Conservation (phyloP, 2,113 vertebrate species). For the Daubentonia madagascariensis region DNA sequence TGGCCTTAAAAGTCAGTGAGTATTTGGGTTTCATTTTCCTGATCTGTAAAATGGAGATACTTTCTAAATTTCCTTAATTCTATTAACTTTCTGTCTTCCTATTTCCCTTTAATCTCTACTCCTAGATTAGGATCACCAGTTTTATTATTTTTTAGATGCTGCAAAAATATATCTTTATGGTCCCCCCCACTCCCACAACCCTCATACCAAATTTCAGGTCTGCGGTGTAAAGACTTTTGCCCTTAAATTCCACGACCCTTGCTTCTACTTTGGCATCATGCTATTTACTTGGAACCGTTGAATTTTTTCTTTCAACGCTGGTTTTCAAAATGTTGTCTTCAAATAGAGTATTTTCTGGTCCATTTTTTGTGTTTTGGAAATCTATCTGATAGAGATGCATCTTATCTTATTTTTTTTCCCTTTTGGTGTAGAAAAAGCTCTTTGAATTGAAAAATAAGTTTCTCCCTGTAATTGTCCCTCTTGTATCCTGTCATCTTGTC, state of each 20-base stretch:
- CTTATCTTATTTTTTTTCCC: neutral
- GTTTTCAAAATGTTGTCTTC: neutral
- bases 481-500: neutral
- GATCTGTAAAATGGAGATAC: neutral
- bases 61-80: neutral
- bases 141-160: neutral
- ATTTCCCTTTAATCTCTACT: neutral
- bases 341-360: neutral
- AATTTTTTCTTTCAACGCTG: neutral
- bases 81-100: neutral
- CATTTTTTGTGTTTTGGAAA: neutral
- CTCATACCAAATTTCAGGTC: neutral
- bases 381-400: neutral
- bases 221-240: neutral
- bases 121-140: neutral
- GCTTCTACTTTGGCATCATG: neutral
- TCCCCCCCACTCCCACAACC: too few relatives aligned
- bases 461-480: neutral
- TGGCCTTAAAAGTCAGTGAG: neutral
- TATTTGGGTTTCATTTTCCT: neutral
- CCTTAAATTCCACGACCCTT: neutral
- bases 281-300: neutral
- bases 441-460: neutral
- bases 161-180: fast-evolving
- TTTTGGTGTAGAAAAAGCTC: neutral